Conservation (phyloP, 2,113 vertebrate genomes). For the Deroptyus accipitrinus region DNA sequence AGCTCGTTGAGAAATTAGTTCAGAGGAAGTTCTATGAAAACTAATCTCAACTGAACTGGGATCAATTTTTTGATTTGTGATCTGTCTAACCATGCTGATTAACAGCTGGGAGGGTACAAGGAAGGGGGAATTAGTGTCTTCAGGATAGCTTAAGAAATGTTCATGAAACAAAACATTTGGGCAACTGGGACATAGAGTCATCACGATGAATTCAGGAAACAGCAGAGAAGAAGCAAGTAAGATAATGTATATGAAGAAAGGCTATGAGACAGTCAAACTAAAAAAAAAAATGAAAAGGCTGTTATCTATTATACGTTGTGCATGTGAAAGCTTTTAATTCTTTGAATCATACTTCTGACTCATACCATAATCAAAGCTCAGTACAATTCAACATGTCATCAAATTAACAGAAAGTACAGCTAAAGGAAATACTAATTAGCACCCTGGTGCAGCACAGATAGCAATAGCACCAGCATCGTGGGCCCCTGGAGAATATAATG, state of each 20-base stretch:
- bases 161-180: not conserved
- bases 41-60: too few relatives aligned
- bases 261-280: not conserved
- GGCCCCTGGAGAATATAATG: not conserved
- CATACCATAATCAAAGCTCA: not conserved
- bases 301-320: not conserved
- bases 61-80: not conserved
- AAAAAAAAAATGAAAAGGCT: not conserved
- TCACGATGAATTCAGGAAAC: not conserved
- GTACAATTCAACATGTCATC: not conserved
- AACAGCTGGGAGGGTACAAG: not conserved
- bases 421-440: not conserved
- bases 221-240: not conserved
- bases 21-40: not conserved
- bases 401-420: not conserved
- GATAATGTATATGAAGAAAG: not conserved
- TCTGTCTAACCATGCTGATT: not conserved
- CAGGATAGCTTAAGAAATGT: not conserved
- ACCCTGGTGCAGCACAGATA: not conserved
- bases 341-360: not conserved
- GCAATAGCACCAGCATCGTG: not conserved
- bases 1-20: not conserved
- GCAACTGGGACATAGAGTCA: rapidly evolving
- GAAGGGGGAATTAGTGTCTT: not conserved
- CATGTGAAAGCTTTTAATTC: not conserved